A percentile compares a stretch with the other conserved stretches of the same genome.
Evolutionary conservation across 2,797 vertebrate genomes (phyloP).

Genomic region (Semaprochilodus insignis): DNA sequence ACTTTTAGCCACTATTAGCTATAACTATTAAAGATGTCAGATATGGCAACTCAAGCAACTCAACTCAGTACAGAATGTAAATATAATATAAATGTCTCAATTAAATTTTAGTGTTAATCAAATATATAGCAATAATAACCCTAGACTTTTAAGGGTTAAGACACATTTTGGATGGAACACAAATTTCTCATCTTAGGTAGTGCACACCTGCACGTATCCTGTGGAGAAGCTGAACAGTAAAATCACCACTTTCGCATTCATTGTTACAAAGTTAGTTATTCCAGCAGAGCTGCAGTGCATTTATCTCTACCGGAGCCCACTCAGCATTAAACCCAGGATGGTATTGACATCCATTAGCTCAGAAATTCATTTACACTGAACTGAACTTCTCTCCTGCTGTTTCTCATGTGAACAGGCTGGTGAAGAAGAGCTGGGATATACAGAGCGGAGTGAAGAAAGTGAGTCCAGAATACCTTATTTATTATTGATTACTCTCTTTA

Average conservation of each 20-base stretch:
- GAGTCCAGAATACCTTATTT: slow-evolving; percentile 64
- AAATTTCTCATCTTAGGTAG: not conserved
- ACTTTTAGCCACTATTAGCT: no score
- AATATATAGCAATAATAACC: no score
- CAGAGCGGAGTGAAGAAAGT: slow-evolving; percentile 82
- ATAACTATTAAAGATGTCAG: no score
- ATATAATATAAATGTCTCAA: no score
- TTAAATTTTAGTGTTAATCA: no score
- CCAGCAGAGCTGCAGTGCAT: not conserved
- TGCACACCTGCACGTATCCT: not conserved
- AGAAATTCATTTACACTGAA: not conserved
- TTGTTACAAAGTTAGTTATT: not conserved
- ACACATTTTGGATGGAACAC: not conserved
- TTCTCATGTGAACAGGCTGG: slow-evolving; percentile 75
- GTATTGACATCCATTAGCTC: not conserved
- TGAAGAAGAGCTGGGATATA: slow-evolving; percentile 78
- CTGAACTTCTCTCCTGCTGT: slow-evolving; percentile 7
- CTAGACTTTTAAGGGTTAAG: not conserved
- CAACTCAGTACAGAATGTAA: no score
- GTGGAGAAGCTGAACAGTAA: not conserved
- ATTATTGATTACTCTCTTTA: not conserved
- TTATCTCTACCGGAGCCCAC: not conserved
- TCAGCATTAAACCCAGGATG: not conserved
- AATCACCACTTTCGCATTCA: not conserved
- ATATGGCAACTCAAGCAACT: no score